Base-by-base conservation (phyloP, 1,140 invertebrate species). In the Chelonus insularis region DNA sequence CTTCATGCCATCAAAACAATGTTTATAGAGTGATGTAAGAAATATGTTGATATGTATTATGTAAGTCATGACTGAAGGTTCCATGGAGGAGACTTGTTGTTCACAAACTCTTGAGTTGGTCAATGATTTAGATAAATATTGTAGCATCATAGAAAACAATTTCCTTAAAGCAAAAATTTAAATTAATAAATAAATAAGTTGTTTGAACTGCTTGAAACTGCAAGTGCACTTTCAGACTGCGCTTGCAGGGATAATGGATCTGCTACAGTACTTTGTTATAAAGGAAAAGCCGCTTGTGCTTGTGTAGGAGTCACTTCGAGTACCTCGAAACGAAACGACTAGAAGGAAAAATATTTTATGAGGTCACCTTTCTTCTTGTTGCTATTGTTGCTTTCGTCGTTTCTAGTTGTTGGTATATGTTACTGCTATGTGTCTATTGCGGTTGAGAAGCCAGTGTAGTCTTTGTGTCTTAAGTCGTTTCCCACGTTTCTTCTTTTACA, bases 331-430 rank as follows among this genome's bases (percentile, higher is more conserved):
- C 14, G 21, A 45, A 54, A 29, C 50, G 23, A 23, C 41, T 45
- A 7, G 16, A 9, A 23, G 21, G 54, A 12, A 55, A 61, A 61
- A 61, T 61, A 61, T 61, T 61, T 61, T 61, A 61, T 61, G 59
- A 55, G 59, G 51, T 61, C 59, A 47, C 51, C 29, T 55, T 55
- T n/a, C 41, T 34, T 25, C 18, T 52, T 36, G 2, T 52, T 3
- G 25, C 7, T 8, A 20, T 25, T 20, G 45, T 48, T 7, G 48
- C 23, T 12, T 8, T 50, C 21, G 47, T 50, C 14, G 47, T 25
- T 34, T 29, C 20, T 16, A n/a, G n/a, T 34, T 34, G 18, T 16
- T 34, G 48, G 11, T 32, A 7, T n/a, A n/a, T 12, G 1, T 34
- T 51, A 51, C 11, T 32, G 9, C n/a, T n/a, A 14, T 34, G 34